Conservation (phyloP, 2,113 vertebrate genomes). For the Enhydra lutris region DNA sequence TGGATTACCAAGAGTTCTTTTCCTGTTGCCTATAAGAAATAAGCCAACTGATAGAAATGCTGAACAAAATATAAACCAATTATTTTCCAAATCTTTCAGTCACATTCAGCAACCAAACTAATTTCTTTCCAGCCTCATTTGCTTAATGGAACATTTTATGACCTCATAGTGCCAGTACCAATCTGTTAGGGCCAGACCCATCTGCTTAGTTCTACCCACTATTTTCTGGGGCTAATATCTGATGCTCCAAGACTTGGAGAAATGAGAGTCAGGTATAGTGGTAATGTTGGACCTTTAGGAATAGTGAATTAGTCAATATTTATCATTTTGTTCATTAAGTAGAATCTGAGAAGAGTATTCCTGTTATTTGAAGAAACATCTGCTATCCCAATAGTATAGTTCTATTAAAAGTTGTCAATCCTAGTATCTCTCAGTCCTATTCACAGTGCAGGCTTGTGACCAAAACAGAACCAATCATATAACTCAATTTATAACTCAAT, state of each 20-base stretch:
- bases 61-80: constrained; percentile 21
- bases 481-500: neutral
- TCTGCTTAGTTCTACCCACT: neutral
- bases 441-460: neutral
- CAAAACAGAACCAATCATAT: neutral
- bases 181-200: neutral
- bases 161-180: neutral
- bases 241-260: neutral
- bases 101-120: neutral
- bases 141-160: neutral
- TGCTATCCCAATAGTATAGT: neutral
- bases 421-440: neutral
- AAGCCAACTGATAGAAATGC: neutral
- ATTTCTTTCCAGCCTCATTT: neutral
- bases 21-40: neutral
- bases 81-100: constrained; percentile 23
- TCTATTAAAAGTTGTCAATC: neutral
- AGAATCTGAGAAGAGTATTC: neutral
- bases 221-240: neutral
- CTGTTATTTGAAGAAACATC: neutral
- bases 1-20: neutral
- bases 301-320: neutral
- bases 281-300: neutral
- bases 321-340: neutral
- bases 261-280: neutral